A percentile compares a stretch with the other conserved stretches of the same genome.
phyloP scores from a whole-genome alignment of 2,797 vertebrate species.

The Neomorphus geoffroyi region DNA sequence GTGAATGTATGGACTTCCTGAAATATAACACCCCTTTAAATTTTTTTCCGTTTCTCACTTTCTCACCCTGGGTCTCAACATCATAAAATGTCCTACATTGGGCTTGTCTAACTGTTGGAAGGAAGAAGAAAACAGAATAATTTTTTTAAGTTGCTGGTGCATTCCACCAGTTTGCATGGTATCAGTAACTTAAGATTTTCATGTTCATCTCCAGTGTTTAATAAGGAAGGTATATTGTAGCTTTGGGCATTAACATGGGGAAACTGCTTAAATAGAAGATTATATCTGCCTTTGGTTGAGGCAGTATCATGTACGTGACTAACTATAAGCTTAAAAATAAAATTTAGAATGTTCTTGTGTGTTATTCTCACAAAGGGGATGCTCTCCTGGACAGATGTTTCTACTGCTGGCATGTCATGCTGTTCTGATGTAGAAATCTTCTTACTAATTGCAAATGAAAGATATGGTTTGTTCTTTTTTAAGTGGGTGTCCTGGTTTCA shows the following conservation, averaged over 20 bases:
- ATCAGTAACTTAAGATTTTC: background rate
- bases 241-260: background rate
- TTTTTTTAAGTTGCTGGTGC: background rate
- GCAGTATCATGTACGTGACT: background rate
- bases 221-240: background rate
- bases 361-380: background rate
- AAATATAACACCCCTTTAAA: background rate
- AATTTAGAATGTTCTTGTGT: background rate
- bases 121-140: background rate
- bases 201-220: background rate
- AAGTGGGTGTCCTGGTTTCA: too few relatives aligned
- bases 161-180: background rate
- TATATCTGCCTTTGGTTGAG: background rate
- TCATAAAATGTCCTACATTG: background rate
- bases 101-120: background rate
- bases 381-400: background rate
- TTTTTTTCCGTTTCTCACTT: background rate
- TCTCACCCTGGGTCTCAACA: background rate
- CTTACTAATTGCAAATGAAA: background rate
- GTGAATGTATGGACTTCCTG: background rate
- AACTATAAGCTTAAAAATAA: background rate
- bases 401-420: background rate
- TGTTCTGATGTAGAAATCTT: background rate
- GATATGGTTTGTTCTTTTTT: too few relatives aligned
- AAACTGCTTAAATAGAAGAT: background rate